These are phyloP conservation scores for Chrysopilus asiliformis DNA, from an alignment of 2,888 invertebrate species.

Conservation along the genomic window DNA sequence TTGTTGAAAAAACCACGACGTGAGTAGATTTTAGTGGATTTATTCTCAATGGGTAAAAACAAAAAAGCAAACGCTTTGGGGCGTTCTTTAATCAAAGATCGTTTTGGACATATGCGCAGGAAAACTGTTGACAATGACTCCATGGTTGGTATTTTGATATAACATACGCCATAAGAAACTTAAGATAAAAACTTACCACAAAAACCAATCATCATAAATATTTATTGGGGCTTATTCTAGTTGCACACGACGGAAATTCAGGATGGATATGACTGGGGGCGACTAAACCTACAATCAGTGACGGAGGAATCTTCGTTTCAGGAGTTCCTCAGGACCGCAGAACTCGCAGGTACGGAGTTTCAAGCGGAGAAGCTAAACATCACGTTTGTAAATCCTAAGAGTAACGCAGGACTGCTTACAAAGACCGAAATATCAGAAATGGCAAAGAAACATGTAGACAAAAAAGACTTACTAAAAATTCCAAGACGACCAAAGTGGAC, in stretches of 20 bases:
- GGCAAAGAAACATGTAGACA: conserved; percentile 42
- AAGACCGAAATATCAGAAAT: conserved; percentile 42
- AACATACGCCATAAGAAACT: conserved; percentile 1
- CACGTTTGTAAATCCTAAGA: conserved; percentile 52
- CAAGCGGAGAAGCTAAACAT: conserved; percentile 81
- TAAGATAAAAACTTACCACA: background rate
- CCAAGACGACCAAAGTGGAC: conserved; percentile 82
- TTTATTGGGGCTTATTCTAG: conserved; percentile 15
- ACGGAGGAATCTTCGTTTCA: conserved; percentile 94
- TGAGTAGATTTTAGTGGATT: too few species aligned
- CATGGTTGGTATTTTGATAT: conserved; percentile 43
- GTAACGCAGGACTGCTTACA: conserved; percentile 46
- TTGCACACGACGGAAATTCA: conserved; percentile 77
- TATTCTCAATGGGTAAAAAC: conserved; percentile 73
- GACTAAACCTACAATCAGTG: conserved; percentile 79
- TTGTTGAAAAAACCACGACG: too few species aligned
- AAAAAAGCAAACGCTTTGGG: conserved; percentile 48
- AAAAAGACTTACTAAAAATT: conserved; percentile 54
- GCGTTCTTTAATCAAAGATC: conserved; percentile 59
- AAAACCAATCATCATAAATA: background rate
- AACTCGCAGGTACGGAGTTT: conserved; percentile 89
- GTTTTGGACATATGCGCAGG: conserved; percentile 50
- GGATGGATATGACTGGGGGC: conserved; percentile 85
- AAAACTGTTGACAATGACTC: conserved; percentile 57
- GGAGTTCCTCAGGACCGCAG: conserved; percentile 90